Percentiles rank a stretch among this genome's conserved stretches.
phyloP scores from a whole-genome alignment of 2,888 invertebrate genomes.

The Pollenia angustigena region DNA sequence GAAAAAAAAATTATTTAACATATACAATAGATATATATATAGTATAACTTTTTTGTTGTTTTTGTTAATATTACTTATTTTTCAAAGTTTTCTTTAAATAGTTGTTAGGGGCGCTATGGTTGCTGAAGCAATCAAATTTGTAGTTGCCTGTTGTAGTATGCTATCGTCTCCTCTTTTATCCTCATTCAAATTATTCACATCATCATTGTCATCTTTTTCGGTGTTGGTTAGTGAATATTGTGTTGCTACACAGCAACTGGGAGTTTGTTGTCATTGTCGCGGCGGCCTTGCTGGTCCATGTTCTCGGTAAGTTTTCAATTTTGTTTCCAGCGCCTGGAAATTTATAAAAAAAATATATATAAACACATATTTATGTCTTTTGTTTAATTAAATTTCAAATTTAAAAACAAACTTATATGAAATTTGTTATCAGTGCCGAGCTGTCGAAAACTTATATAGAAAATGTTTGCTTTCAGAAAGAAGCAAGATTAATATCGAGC shows the following conservation, averaged over 20 bases:
- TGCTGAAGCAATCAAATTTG: constrained; percentile 72
- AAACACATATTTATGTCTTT: no score
- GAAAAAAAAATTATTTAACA: constrained; percentile 26
- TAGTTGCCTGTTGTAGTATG: constrained; percentile 68
- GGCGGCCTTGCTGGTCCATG: constrained; percentile 82
- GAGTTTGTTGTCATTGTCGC: constrained; percentile 82
- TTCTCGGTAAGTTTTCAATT: constrained; percentile 84
- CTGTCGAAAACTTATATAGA: no score
- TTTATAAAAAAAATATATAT: constrained; percentile 6
- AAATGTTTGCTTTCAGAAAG: no score
- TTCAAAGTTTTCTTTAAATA: constrained; percentile 52
- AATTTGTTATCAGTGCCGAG: no score
- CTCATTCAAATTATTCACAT: constrained; percentile 57
- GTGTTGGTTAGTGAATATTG: constrained; percentile 67
- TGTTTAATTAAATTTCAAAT: no score
- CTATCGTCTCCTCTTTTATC: constrained; percentile 56
- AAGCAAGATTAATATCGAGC: no score
- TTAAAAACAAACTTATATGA: no score
- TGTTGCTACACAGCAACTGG: constrained; percentile 76
- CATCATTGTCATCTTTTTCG: constrained; percentile 68
- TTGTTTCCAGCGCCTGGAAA: constrained; percentile 84
- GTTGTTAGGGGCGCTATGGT: constrained; percentile 72
- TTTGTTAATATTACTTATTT: constrained; percentile 57
- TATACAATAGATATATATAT: constrained; percentile 4
- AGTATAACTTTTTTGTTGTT: constrained; percentile 7